phyloP scores from a whole-genome alignment of 2,797 vertebrate genomes.

The Rhinichthys osculus region DNA sequence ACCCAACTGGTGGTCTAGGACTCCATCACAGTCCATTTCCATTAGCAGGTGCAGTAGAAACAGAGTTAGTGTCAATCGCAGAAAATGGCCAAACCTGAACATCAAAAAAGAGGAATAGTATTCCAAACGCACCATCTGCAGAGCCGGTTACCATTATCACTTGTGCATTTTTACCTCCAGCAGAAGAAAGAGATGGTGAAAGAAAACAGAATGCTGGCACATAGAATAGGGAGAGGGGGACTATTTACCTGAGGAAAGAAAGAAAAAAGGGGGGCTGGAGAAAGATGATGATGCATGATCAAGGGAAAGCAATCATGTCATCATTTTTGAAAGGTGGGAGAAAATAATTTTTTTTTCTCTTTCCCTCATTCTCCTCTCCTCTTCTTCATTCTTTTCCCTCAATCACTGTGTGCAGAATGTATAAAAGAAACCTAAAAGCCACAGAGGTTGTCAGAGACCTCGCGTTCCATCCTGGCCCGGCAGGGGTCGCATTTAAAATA shows the following conservation, averaged over 20 bases:
- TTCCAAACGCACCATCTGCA: slow-evolving; percentile 57
- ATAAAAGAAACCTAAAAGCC: slow-evolving; percentile 99
- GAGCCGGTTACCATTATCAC: slow-evolving; percentile 72
- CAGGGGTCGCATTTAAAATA: slow-evolving; percentile 98
- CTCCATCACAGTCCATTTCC: slow-evolving; percentile 64
- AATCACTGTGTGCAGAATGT: slow-evolving; percentile 87
- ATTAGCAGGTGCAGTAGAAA: slow-evolving; percentile 96
- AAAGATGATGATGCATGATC: slow-evolving; percentile 99
- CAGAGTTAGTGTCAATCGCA: slow-evolving; percentile 94
- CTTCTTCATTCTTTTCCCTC: slow-evolving; percentile 83
- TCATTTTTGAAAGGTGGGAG: slow-evolving; percentile 99
- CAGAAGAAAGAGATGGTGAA: slow-evolving; percentile 45
- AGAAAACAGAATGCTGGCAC: slow-evolving; percentile 81
- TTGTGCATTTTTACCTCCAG: slow-evolving; percentile 69
- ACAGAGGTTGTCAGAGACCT: slow-evolving; percentile 92
- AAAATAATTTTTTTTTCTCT: slow-evolving; percentile 97
- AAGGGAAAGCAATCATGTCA: slow-evolving; percentile 99
- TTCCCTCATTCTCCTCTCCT: slow-evolving; percentile 66
- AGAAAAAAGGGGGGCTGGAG: slow-evolving; percentile 85
- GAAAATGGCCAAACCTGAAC: slow-evolving; percentile 68
- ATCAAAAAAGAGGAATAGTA: slow-evolving; percentile 58
- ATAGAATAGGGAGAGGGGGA: slow-evolving; percentile 49
- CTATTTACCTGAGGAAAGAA: slow-evolving; percentile 91
- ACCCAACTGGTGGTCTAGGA: slow-evolving; percentile 20
- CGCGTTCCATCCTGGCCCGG: slow-evolving; percentile 90